Evolutionary conservation across 1,140 invertebrate genomes (phyloP).

Genomic region (Megathymus violae): DNA sequence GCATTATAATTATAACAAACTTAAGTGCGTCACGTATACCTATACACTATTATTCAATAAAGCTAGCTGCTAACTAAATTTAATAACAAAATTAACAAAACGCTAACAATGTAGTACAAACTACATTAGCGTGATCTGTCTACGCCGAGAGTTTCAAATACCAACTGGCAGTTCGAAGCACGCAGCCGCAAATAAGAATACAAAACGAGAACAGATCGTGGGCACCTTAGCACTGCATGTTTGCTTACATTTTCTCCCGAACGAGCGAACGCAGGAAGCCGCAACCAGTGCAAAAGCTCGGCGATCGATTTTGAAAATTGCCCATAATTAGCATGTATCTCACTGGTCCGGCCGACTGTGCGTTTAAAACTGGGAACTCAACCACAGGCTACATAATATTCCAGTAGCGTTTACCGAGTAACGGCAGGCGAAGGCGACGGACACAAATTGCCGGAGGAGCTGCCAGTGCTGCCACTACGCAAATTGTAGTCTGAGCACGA

Average conservation of each 20-base stretch:
- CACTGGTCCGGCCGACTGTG: slow-evolving; percentile 68
- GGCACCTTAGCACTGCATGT: slow-evolving; percentile 42
- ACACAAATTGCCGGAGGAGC: slow-evolving; percentile 77
- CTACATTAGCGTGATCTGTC: slow-evolving; percentile 6
- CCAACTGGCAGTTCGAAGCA: slow-evolving; percentile 11
- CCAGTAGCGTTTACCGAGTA: slow-evolving; percentile 81
- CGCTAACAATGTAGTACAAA: not conserved
- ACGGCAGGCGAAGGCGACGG: slow-evolving; percentile 75
- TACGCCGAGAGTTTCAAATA: slow-evolving; percentile 12
- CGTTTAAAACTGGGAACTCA: slow-evolving; percentile 73
- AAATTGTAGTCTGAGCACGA: slow-evolving; percentile 71
- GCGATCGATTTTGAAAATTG: slow-evolving; percentile 82
- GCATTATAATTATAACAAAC: too few relatives aligned
- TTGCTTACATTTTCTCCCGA: slow-evolving; percentile 59
- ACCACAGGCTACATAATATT: slow-evolving; percentile 76
- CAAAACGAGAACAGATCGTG: slow-evolving; percentile 27
- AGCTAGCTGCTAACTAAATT: not conserved
- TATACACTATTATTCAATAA: too few relatives aligned
- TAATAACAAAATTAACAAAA: not conserved
- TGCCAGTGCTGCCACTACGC: slow-evolving; percentile 60
- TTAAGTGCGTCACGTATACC: too few relatives aligned
- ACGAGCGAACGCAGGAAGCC: slow-evolving; percentile 69
- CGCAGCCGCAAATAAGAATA: slow-evolving; percentile 25
- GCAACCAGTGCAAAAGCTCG: slow-evolving; percentile 70
- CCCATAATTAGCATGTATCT: slow-evolving; percentile 81